Base-by-base conservation (phyloP, 2,113 vertebrate genomes). In the Tichodroma muraria region DNA sequence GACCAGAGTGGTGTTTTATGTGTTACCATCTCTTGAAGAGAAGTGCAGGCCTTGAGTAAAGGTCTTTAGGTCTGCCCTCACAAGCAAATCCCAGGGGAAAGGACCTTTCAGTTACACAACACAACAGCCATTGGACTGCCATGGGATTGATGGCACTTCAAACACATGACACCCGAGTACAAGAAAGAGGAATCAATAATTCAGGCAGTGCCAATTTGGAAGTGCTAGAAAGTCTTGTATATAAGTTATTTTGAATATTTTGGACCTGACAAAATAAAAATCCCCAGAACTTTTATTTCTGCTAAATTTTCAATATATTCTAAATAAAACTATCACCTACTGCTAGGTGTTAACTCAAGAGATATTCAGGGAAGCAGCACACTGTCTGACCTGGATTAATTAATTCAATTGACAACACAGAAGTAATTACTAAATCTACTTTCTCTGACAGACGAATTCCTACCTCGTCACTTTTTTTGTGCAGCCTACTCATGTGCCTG, bases 41-140 rank as follows among this genome's bases (percentile, higher is more conserved):
- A 54, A 71, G 42, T 24, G 33, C 20, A 49, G 37, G 13, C 54
- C 54, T 23, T 11, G 37, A 35, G 35, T 31, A 81, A 75, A 81
- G 9, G 18, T 28, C 15, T 89, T 56, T 53, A 65, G 24, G 6
- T 69, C 7, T 45, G 23, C 8, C n/a, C 40, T 76, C 13, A 11
- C 25, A 47, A n/a, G 37, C 10, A 81, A 71, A 81, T 44, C 61
- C 30, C 61, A 38, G n/a, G 17, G 25, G 44, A 72, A 16, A 52
- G 15, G 5, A 33, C 52, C n/a, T n/a, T 69, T 18, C 45, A 57
- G 31, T 52, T 49, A 8, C 3, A 3, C 30, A 64, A 14, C 17
- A 30, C n/a, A 81, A 0, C 12, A 63, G 38, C 19, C 10, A 0
- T 22, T 0, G 1, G 21, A 31, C 33, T 60, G 52, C 40, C 56